Percentiles rank a stretch among this genome's conserved stretches.
Conservation (phyloP, 2,113 vertebrate genomes). For the Oncorhynchus mykiss region DNA sequence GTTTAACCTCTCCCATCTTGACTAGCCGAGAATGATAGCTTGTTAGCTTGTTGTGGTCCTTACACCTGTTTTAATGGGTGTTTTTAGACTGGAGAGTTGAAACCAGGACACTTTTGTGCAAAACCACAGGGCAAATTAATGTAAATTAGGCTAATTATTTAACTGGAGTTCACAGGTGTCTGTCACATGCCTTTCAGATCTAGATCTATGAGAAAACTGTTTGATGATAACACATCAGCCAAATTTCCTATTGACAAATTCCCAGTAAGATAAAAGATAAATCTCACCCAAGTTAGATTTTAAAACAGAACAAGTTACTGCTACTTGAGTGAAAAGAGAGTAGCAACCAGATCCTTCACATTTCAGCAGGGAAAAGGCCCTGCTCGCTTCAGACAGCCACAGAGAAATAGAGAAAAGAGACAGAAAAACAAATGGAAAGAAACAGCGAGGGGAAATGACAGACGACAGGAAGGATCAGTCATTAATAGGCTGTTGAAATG, state of each 20-base stretch:
- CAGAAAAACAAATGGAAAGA: slow-evolving; percentile 31
- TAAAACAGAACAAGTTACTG: not conserved
- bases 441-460: slow-evolving; percentile 41
- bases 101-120: no score
- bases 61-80: not conserved
- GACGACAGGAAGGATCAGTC: slow-evolving; percentile 17
- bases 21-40: not conserved
- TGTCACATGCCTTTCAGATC: not conserved
- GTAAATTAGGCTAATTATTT: not conserved
- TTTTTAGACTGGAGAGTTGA: not conserved
- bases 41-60: not conserved
- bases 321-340: slow-evolving; percentile 41
- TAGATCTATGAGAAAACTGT: not conserved
- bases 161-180: not conserved
- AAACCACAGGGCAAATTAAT: not conserved
- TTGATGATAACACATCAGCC: not conserved
- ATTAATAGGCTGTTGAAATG: slow-evolving; percentile 7
- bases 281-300: not conserved
- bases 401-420: slow-evolving; percentile 28
- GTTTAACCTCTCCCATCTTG: slow-evolving; percentile 23
- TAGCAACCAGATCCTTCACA: slow-evolving; percentile 60
- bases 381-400: slow-evolving; percentile 38
- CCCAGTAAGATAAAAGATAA: not conserved
- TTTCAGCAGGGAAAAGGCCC: slow-evolving; percentile 57
- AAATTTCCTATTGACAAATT: not conserved